Conservation (phyloP, 1,140 invertebrate species). For the Nymphalis io region DNA sequence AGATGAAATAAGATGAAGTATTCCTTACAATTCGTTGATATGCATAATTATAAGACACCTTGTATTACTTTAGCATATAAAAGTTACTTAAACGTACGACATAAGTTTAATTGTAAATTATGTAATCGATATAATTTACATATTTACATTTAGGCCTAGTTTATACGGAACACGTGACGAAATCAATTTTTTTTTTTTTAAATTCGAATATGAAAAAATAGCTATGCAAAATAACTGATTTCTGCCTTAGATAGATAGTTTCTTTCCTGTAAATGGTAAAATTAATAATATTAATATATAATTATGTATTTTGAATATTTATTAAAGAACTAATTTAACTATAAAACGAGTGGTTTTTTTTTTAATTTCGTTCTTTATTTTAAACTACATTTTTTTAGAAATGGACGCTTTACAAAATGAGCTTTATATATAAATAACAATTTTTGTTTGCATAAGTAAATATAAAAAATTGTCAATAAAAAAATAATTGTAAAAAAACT, state of each 20-base stretch:
- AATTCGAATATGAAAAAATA: slow-evolving; percentile 33
- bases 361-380: slow-evolving; percentile 40
- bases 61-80: slow-evolving; percentile 58
- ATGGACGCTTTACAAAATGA: slow-evolving; percentile 49
- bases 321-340: slow-evolving; percentile 19
- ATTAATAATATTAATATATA: slow-evolving; percentile 3
- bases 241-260: slow-evolving; percentile 25
- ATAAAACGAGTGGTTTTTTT: slow-evolving; percentile 29
- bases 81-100: slow-evolving; percentile 29
- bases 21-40: slow-evolving; percentile 77
- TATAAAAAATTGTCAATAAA: slow-evolving; percentile 36
- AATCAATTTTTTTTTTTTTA: slow-evolving; percentile 6
- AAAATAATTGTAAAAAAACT: slow-evolving; percentile 50
- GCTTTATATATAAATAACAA: slow-evolving; percentile 32
- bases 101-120: slow-evolving; percentile 30
- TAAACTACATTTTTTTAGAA: slow-evolving; percentile 36
- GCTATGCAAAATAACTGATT: slow-evolving; percentile 27
- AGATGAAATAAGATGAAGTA: slow-evolving; percentile 42
- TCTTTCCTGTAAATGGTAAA: slow-evolving; percentile 9
- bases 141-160: slow-evolving; percentile 53
- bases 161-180: slow-evolving; percentile 32
- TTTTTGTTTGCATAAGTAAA: slow-evolving; percentile 31
- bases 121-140: slow-evolving; percentile 39
- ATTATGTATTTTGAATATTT: slow-evolving; percentile 5
- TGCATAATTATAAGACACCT: slow-evolving; percentile 80